Evolutionary conservation across 2,888 invertebrate species (phyloP).

Genomic region (Nycteola revayana): DNA sequence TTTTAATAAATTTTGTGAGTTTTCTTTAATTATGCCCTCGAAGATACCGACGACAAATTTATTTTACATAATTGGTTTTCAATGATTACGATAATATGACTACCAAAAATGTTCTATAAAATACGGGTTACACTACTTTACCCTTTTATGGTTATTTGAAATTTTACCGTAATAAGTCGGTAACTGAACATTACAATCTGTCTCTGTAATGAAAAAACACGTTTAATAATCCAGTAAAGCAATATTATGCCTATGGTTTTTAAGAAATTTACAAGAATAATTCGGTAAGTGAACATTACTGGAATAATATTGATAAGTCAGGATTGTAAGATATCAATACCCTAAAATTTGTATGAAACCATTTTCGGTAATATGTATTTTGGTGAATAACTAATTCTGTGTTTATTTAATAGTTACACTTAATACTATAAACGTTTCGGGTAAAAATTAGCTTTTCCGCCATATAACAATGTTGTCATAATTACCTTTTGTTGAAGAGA

Average conservation of each 20-base stretch:
- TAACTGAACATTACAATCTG: slow-evolving; percentile 10
- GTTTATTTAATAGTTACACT: slow-evolving; percentile 1
- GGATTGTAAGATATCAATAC: slow-evolving; percentile 3
- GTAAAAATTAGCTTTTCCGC: slow-evolving; percentile 5
- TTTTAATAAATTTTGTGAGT: slow-evolving; percentile 3
- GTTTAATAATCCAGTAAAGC: slow-evolving; percentile 7
- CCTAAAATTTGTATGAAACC: slow-evolving; percentile 2
- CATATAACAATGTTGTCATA: slow-evolving; percentile 4
- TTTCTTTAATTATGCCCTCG: background rate
- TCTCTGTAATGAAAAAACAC: slow-evolving; percentile 6
- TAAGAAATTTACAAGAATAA: slow-evolving; percentile 7
- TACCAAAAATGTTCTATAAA: slow-evolving; percentile 2
- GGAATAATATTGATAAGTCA: slow-evolving; percentile 7
- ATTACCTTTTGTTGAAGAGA: slow-evolving; percentile 2
- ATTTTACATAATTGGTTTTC: slow-evolving; percentile 5
- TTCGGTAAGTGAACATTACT: slow-evolving; percentile 9
- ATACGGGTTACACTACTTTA: slow-evolving; percentile 8
- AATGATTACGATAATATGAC: slow-evolving; percentile 3
- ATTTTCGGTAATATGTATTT: slow-evolving; percentile 8
- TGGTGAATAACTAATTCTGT: slow-evolving; percentile 7
- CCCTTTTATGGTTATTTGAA: slow-evolving; percentile 6
- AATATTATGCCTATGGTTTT: slow-evolving; percentile 2
- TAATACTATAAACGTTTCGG: slow-evolving; percentile 1
- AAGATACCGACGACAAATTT: slow-evolving; percentile 3
- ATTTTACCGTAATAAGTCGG: slow-evolving; percentile 7